Conservation (phyloP, 2,888 invertebrate genomes). For the Drosophila flavopinicola region DNA sequence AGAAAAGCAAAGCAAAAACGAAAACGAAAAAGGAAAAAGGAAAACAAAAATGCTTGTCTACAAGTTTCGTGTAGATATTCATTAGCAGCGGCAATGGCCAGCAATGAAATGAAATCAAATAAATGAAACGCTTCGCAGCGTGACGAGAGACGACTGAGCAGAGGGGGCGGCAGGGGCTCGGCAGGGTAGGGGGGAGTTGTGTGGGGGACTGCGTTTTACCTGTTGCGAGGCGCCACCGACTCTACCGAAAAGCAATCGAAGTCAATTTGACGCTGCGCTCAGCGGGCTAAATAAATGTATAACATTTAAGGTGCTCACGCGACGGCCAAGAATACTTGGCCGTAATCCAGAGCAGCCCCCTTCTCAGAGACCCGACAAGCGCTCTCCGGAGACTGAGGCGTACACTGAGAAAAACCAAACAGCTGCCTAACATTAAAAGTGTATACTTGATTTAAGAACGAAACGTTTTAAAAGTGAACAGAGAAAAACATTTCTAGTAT, state of each 20-base stretch:
- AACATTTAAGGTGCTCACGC: constrained; percentile 75
- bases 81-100: constrained; percentile 63
- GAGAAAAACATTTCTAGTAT: too few species aligned
- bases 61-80: constrained; percentile 75
- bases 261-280: constrained; percentile 61
- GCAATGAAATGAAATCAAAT: constrained; percentile 70
- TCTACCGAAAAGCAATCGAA: constrained; percentile 71
- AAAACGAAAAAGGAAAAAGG: background rate
- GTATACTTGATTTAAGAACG: too few species aligned
- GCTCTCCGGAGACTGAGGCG: too few species aligned
- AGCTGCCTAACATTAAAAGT: too few species aligned
- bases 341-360: constrained; percentile 2
- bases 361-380: too few species aligned
- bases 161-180: too few species aligned
- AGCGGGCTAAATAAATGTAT: constrained; percentile 75
- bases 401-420: too few species aligned
- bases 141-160: too few species aligned
- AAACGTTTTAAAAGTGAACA: too few species aligned
- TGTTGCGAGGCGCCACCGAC: constrained; percentile 49
- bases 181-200: too few species aligned
- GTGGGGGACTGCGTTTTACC: constrained; percentile 36
- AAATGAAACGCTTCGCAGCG: constrained; percentile 39
- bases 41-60: constrained; percentile 40
- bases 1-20: constrained; percentile 2
- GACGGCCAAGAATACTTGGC: constrained; percentile 41